Percentiles rank a stretch among this genome's conserved stretches.
These are phyloP conservation scores for Babylonia areolata DNA, from an alignment of 1,140 invertebrate genomes.

Conservation along the genomic window DNA sequence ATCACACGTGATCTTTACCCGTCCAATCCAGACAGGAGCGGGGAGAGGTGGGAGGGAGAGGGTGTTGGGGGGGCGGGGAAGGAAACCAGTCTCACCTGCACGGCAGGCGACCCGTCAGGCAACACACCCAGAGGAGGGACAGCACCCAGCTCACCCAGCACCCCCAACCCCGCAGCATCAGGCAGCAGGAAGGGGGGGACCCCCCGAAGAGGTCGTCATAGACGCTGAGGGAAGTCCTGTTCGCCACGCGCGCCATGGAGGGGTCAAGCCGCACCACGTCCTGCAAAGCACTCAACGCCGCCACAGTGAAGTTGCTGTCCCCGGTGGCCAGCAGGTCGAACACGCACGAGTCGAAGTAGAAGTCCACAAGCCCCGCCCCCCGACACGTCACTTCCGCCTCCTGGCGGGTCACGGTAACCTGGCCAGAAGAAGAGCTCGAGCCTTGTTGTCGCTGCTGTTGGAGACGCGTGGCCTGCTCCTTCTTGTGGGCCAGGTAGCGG, in stretches of 20 bases:
- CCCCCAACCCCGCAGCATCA: not conserved
- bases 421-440: too few relatives aligned
- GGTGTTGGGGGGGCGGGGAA: not conserved
- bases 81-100: not conserved
- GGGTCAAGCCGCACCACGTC: slow-evolving; percentile 77
- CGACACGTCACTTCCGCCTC: slow-evolving; percentile 72
- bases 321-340: slow-evolving; percentile 80
- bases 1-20: too few relatives aligned
- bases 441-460: slow-evolving; percentile 35
- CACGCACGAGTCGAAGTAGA: slow-evolving; percentile 81
- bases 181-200: not conserved
- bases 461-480: slow-evolving; percentile 42
- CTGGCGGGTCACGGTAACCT: slow-evolving; percentile 47
- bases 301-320: slow-evolving; percentile 75
- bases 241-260: slow-evolving; percentile 50
- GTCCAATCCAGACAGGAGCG: not conserved
- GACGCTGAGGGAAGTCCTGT: slow-evolving; percentile 52
- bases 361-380: slow-evolving; percentile 77
- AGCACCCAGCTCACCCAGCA: not conserved
- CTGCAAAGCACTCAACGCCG: slow-evolving; percentile 76
- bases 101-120: not conserved
- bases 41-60: too few relatives aligned
- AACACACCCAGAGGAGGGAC: not conserved
- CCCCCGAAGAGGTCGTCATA: slow-evolving; percentile 10
- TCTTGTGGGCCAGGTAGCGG: slow-evolving; percentile 64